A percentile compares a stretch with the other conserved stretches of the same genome.
Conservation (phyloP, 2,797 vertebrate species). For the Hippopotamyrus pictus region DNA sequence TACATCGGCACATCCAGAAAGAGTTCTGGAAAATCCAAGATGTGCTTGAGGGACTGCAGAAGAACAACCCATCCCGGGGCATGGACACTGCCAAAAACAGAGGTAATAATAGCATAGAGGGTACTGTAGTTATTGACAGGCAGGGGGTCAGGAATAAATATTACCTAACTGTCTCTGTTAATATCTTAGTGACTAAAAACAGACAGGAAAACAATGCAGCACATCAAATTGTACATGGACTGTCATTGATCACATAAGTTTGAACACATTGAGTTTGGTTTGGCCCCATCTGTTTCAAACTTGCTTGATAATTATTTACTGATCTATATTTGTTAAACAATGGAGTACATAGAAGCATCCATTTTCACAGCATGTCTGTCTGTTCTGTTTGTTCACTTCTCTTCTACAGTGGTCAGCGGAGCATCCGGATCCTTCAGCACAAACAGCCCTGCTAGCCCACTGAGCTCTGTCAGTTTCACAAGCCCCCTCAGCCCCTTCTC, state of each 20-base stretch:
- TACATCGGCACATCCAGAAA: constrained; percentile 85
- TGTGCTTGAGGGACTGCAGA: constrained; percentile 87
- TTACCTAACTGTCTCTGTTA: not conserved
- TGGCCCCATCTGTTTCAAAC: not conserved
- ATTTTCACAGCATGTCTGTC: not conserved
- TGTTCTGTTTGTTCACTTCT: not conserved
- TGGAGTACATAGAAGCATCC: not conserved
- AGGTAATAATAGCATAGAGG: constrained; percentile 57
- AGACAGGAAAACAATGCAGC: not conserved
- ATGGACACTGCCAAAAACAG: constrained; percentile 87
- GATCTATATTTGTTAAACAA: not conserved
- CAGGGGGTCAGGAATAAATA: not conserved
- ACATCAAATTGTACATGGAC: not conserved
- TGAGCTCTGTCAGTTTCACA: constrained; percentile 89
- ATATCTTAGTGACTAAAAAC: not conserved
- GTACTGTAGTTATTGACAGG: not conserved
- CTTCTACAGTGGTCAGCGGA: constrained; percentile 64
- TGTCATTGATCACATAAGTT: not conserved
- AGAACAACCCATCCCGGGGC: constrained; percentile 83
- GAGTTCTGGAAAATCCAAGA: constrained; percentile 96
- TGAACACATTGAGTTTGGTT: not conserved
- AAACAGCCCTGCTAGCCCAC: constrained; percentile 91
- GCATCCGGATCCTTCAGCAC: constrained; percentile 82
- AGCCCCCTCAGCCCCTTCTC: constrained; percentile 93
- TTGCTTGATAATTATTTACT: not conserved